phyloP scores from a whole-genome alignment of 2,797 vertebrate genomes.

The Antrozous pallidus region DNA sequence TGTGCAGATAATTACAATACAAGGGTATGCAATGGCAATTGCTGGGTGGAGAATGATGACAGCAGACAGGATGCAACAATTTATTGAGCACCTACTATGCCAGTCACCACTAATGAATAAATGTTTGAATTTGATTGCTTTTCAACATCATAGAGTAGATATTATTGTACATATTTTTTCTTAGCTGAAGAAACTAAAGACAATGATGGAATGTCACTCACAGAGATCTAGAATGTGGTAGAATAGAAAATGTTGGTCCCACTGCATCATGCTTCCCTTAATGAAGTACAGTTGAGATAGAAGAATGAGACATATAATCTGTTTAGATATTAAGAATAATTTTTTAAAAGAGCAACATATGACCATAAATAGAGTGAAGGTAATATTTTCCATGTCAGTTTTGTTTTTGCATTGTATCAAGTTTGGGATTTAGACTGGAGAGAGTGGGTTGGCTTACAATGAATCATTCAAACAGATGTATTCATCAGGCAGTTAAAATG shows the following conservation, averaged over 20 bases:
- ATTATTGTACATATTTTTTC: background rate
- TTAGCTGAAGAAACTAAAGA: background rate
- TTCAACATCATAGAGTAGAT: background rate
- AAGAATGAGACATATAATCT: background rate
- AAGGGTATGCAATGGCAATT: background rate
- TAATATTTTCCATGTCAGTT: background rate
- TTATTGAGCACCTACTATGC: background rate
- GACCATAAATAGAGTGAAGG: background rate
- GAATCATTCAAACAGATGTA: background rate
- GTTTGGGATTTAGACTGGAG: background rate
- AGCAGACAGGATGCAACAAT: background rate
- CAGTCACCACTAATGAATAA: background rate
- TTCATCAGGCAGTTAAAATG: background rate
- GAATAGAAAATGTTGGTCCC: background rate
- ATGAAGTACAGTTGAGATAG: background rate
- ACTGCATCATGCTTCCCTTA: background rate
- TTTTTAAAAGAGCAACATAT: background rate
- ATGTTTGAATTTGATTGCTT: background rate
- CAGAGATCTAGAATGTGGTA: background rate
- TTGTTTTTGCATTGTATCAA: background rate
- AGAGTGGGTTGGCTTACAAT: rapidly evolving
- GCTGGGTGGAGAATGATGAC: background rate
- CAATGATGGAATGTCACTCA: background rate
- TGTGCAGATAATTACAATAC: background rate
- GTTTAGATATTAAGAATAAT: background rate